phyloP scores from a whole-genome alignment of 2,797 vertebrate species.

The Sebastes hubbsi region DNA sequence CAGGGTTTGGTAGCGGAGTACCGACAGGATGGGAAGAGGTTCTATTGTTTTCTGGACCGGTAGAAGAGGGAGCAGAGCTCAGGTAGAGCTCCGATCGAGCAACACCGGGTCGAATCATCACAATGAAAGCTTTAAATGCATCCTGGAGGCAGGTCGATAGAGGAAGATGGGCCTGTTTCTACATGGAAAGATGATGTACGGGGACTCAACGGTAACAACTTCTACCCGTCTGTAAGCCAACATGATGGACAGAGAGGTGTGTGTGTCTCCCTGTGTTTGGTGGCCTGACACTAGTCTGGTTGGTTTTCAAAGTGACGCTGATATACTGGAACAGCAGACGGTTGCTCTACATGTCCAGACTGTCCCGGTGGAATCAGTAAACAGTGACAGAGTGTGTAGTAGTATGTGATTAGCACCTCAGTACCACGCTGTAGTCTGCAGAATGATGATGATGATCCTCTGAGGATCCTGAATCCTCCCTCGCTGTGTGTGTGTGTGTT shows the following conservation, averaged over 20 bases:
- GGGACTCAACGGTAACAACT: not conserved
- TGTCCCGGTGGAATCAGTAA: conserved; percentile 80
- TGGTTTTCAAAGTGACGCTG: conserved; percentile 7
- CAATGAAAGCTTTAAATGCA: conserved; percentile 11
- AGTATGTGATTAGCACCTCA: conserved; percentile 22
- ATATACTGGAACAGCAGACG: not conserved
- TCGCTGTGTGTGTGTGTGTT: not conserved
- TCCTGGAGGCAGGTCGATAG: not conserved
- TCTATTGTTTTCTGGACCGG: not conserved
- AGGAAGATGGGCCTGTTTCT: not conserved
- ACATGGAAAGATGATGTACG: not conserved
- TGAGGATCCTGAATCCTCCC: conserved; percentile 72
- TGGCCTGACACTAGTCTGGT: conserved; percentile 76
- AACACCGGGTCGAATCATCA: not conserved
- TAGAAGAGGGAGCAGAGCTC: not conserved
- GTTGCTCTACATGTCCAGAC: conserved; percentile 74
- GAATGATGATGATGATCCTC: conserved; percentile 25
- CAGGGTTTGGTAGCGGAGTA: conserved; percentile 9
- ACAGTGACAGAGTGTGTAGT: not conserved
- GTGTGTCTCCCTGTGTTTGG: conserved; percentile 87
- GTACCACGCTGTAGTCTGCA: conserved; percentile 12
- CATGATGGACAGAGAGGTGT: not conserved
- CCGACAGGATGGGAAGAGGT: not conserved
- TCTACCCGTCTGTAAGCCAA: not conserved
- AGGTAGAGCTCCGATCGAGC: not conserved